These are phyloP conservation scores for Pseudococcus viburni DNA, from an alignment of 2,888 invertebrate species.

Conservation along the genomic window DNA sequence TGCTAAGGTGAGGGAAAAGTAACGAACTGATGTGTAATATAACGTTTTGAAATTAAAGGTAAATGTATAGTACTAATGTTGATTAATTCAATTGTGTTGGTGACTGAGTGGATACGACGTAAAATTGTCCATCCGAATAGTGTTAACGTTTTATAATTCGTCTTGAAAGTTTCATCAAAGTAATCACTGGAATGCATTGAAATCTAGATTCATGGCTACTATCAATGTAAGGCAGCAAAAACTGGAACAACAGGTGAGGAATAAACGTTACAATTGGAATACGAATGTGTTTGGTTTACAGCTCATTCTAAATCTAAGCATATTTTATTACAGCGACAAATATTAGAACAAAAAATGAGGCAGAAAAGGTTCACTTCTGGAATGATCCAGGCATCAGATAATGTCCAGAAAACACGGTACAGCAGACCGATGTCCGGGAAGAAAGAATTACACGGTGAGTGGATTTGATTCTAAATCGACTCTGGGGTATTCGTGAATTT, in stretches of 20 bases:
- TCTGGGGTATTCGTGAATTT: background rate
- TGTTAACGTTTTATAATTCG: background rate
- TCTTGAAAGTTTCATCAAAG: background rate
- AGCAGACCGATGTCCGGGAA: conserved; percentile 68
- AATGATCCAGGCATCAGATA: conserved; percentile 89
- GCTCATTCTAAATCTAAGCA: background rate
- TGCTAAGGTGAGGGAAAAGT: conserved; percentile 36
- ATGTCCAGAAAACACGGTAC: conserved; percentile 68
- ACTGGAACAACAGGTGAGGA: conserved; percentile 64
- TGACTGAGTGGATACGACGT: background rate
- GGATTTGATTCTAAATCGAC: background rate
- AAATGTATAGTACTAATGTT: background rate
- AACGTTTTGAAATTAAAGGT: conserved; percentile 21
- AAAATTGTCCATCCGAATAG: background rate
- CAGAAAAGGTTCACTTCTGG: conserved; percentile 88
- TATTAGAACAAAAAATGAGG: conserved; percentile 90
- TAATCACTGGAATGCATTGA: background rate
- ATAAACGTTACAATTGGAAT: background rate
- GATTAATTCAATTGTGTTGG: background rate
- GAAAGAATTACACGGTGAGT: conserved; percentile 79
- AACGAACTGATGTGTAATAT: conserved; percentile 26
- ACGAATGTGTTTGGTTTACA: background rate
- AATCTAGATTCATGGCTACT: conserved; percentile 46
- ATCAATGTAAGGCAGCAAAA: conserved; percentile 57
- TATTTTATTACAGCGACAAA: conserved; percentile 78